These are phyloP conservation scores for Ifrita kowaldi DNA, from an alignment of 2,113 vertebrate species.

Conservation along the genomic window DNA sequence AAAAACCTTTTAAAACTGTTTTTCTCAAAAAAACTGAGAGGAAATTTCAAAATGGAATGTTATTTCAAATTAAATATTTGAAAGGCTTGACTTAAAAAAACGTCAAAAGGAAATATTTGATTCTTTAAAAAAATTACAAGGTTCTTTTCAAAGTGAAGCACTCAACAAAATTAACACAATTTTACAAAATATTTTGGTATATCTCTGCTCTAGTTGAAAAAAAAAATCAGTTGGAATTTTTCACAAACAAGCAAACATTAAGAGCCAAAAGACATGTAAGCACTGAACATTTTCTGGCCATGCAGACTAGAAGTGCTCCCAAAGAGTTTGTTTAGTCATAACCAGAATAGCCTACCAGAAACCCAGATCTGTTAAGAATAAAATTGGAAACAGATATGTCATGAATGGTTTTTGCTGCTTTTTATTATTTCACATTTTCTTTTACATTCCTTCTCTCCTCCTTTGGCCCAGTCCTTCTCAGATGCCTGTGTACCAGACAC, in stretches of 20 bases:
- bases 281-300: not conserved
- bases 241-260: not conserved
- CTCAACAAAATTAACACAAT: not conserved
- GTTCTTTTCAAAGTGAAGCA: not conserved
- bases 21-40: slow-evolving; percentile 4
- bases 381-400: slow-evolving; percentile 53
- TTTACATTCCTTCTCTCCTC: slow-evolving; percentile 33
- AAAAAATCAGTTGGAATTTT: not conserved
- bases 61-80: slow-evolving; percentile 12
- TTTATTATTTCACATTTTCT: slow-evolving; percentile 45
- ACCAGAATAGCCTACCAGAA: slow-evolving; percentile 46
- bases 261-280: not conserved
- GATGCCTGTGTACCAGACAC: slow-evolving; percentile 51
- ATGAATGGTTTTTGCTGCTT: slow-evolving; percentile 33
- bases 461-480: slow-evolving; percentile 17
- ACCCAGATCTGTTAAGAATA: slow-evolving; percentile 20
- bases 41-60: slow-evolving; percentile 40
- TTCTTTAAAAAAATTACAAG: not conserved
- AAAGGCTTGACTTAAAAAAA: slow-evolving; percentile 22
- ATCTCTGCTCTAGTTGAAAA: not conserved
- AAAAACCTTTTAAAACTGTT: slow-evolving; percentile 15
- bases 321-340: slow-evolving; percentile 31
- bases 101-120: not conserved
- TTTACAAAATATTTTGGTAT: not conserved
- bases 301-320: not conserved